These are phyloP conservation scores for Drosophila neotestacea DNA, from an alignment of 2,888 invertebrate species.

Conservation along the genomic window DNA sequence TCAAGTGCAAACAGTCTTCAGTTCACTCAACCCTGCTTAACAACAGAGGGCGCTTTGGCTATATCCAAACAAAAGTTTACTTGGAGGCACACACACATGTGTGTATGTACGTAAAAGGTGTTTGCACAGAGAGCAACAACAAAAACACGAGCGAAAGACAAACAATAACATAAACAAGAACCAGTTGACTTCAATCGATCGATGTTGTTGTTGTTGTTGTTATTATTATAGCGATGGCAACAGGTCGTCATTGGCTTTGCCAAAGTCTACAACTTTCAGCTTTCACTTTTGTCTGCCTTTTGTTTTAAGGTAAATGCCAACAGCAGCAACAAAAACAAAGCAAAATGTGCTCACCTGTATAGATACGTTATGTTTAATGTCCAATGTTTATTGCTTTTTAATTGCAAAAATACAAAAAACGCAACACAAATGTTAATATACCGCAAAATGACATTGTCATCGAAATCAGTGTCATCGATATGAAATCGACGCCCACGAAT, in stretches of 20 bases:
- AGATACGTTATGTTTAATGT: conserved; percentile 2
- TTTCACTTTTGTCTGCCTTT: conserved; percentile 71
- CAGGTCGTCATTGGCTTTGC: conserved; percentile 49
- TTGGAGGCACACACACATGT: background rate
- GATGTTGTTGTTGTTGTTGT: conserved; percentile 17
- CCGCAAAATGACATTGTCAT: conserved; percentile 31
- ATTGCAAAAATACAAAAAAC: conserved; percentile 35
- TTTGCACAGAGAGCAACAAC: conserved; percentile 9
- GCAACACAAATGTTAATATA: conserved; percentile 16
- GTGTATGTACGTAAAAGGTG: background rate
- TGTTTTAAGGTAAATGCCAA: conserved; percentile 58
- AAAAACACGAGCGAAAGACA: conserved; percentile 29
- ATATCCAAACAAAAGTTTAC: conserved; percentile 26
- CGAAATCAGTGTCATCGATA: conserved; percentile 44
- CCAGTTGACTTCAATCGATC: conserved; percentile 43
- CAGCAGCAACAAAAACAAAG: conserved; percentile 28
- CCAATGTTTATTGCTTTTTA: conserved; percentile 64
- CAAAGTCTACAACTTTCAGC: conserved; percentile 65
- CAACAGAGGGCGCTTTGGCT: conserved; percentile 44
- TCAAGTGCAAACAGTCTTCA: conserved; percentile 37
- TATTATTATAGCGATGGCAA: conserved; percentile 41
- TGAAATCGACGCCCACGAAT: conserved; percentile 30
- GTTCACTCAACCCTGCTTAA: conserved; percentile 43
- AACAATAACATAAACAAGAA: conserved; percentile 53
- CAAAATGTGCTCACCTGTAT: conserved; percentile 36